phyloP scores from a whole-genome alignment of 2,888 invertebrate genomes.

The Balanococcus diminutus region DNA sequence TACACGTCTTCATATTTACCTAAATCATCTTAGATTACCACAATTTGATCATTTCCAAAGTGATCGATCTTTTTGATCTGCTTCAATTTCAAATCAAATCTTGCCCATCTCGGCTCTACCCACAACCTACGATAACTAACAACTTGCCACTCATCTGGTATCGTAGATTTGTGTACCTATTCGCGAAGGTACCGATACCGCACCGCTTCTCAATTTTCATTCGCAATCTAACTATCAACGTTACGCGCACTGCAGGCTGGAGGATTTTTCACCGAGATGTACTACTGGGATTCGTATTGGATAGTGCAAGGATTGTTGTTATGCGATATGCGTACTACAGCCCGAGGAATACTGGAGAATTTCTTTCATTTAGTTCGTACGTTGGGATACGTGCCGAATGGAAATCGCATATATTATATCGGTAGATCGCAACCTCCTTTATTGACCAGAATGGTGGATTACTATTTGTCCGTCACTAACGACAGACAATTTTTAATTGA shows the following conservation, averaged over 20 bases:
- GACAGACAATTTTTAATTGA: constrained; percentile 70
- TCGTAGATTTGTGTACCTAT: neutral
- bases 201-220: neutral
- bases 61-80: too few relatives aligned
- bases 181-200: neutral
- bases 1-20: too few relatives aligned
- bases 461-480: constrained; percentile 71
- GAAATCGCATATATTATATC: constrained; percentile 79
- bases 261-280: constrained; percentile 74
- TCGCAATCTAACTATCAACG: neutral
- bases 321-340: constrained; percentile 73
- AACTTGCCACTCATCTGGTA: too few relatives aligned
- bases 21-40: too few relatives aligned
- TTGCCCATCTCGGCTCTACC: too few relatives aligned
- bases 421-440: constrained; percentile 75
- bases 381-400: constrained; percentile 79
- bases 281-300: constrained; percentile 91
- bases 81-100: too few relatives aligned
- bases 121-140: too few relatives aligned
- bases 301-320: constrained; percentile 75
- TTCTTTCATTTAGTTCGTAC: constrained; percentile 71
- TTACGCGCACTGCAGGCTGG: constrained; percentile 65
- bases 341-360: constrained; percentile 73
- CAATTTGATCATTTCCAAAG: too few relatives aligned
- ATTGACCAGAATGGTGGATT: constrained; percentile 73